phyloP scores from a whole-genome alignment of 2,113 vertebrate genomes.

The Catharus fuscescens region DNA sequence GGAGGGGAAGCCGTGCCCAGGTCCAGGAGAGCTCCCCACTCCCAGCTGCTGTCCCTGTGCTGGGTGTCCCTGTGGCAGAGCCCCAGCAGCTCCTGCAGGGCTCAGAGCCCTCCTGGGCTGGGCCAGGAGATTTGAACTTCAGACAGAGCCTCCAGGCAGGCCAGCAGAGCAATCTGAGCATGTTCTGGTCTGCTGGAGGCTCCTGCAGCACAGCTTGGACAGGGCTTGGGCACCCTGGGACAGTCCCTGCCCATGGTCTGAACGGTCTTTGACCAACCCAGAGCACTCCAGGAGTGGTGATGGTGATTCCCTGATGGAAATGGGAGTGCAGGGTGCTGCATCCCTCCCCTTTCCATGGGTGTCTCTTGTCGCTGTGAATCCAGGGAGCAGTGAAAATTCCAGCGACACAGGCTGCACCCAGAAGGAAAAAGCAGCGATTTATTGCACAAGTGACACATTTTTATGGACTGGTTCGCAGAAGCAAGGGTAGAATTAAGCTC shows the following conservation, averaged over 20 bases:
- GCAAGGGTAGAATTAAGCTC: no score
- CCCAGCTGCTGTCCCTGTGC: background rate
- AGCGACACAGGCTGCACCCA: no score
- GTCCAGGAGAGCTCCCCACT: background rate
- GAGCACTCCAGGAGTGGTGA: accelerated
- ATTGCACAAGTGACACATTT: no score
- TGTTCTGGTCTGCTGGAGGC: background rate
- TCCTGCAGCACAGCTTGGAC: background rate
- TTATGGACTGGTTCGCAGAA: no score
- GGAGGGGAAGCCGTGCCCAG: background rate
- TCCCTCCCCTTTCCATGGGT: accelerated
- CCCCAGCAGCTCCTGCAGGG: background rate
- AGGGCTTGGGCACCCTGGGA: accelerated
- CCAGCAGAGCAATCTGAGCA: background rate
- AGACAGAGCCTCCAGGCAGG: background rate
- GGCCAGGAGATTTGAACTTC: background rate
- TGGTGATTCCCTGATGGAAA: accelerated
- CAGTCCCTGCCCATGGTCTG: background rate
- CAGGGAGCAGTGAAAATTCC: no score
- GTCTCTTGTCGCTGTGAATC: no score
- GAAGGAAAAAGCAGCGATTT: no score
- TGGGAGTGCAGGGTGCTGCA: accelerated
- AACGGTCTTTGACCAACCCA: background rate
- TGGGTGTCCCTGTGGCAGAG: background rate
- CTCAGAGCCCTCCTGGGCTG: background rate